Base-by-base conservation (phyloP, 2,888 invertebrate species). In the Neoscelio sp. region DNA sequence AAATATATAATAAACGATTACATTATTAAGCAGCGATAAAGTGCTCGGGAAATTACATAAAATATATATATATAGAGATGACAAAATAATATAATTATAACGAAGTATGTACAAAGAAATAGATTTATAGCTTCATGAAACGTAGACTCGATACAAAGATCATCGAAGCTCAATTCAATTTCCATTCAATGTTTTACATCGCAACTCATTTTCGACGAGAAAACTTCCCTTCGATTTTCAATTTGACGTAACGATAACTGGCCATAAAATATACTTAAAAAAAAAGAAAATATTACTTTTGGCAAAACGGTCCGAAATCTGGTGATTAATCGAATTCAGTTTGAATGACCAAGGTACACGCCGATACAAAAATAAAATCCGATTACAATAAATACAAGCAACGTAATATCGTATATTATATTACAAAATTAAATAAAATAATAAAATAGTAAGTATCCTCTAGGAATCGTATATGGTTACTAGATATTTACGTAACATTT, bases 91-190 rank as follows among this genome's bases (percentile, higher is more conserved):
- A 52, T 33, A 60, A 12, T 50, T 44, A 46, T 71, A 62, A 71
- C 71, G 54, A 62, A 54, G 62, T 71, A 71, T 62, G 28, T 71
- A 71, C 62, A 71, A 46, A 71, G 62, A 44, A 62, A 17, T 26
- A 23, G 33, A 18, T 35, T 17, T 42, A 18, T 33, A 42, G 26
- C 1, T 46, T 68, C 17, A 33, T 54, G 40, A 67, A n/a, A 44
- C 33, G 33, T 67, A 17, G 60, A 30, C 30, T 12, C 44, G 44
- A 54, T 44, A 54, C 54, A 42, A 33, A 67, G 67, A 67, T 68
- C 67, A 68, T 56, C 46, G 23, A 56, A 56, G 12, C 50, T 68
- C 35, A 68, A 68, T 68, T 68, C 56, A 67, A 46, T 28, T 38
- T 30, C 8, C 8, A 30, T 30, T 30, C 26, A 26, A n/a, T n/a